Percentiles rank a stretch among this genome's conserved stretches.
These are phyloP conservation scores for Thereva nobilitata DNA, from an alignment of 2,888 invertebrate species.

Conservation along the genomic window DNA sequence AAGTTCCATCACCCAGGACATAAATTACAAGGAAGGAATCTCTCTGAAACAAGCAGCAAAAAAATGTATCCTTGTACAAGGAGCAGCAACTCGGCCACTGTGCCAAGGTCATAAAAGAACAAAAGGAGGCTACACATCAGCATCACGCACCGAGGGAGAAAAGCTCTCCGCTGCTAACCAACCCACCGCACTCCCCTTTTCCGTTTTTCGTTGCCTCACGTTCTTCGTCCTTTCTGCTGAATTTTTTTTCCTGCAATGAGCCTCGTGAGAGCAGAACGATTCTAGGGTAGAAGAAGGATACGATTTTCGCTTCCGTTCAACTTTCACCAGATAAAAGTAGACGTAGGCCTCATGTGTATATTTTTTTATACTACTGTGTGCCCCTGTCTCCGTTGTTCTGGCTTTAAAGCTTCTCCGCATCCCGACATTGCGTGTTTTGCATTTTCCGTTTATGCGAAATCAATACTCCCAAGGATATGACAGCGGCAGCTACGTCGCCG, in stretches of 20 bases:
- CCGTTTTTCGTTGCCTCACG: too few species aligned
- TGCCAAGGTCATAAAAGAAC: slow-evolving; percentile 17
- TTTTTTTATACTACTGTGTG: too few species aligned
- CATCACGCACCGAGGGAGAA: slow-evolving; percentile 19
- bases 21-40: slow-evolving; percentile 23
- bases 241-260: slow-evolving; percentile 3
- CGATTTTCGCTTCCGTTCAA: too few species aligned
- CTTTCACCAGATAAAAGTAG: too few species aligned
- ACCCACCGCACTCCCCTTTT: too few species aligned
- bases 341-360: too few species aligned
- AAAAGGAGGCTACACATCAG: slow-evolving; percentile 18
- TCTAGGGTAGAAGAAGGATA: too few species aligned
- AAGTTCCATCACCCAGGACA: slow-evolving; percentile 22
- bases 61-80: slow-evolving; percentile 11
- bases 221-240: slow-evolving; percentile 1
- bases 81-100: slow-evolving; percentile 1
- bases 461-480: slow-evolving; percentile 31
- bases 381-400: too few species aligned
- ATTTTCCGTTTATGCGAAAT: slow-evolving; percentile 33
- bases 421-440: slow-evolving; percentile 11
- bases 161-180: neutral
- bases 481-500: too few species aligned
- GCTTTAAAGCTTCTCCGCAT: too few species aligned
- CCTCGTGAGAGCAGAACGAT: too few species aligned
- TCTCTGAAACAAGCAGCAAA: neutral